These are phyloP conservation scores for Bugulina stolonifera DNA, from an alignment of 2,888 invertebrate genomes.

Conservation along the genomic window DNA sequence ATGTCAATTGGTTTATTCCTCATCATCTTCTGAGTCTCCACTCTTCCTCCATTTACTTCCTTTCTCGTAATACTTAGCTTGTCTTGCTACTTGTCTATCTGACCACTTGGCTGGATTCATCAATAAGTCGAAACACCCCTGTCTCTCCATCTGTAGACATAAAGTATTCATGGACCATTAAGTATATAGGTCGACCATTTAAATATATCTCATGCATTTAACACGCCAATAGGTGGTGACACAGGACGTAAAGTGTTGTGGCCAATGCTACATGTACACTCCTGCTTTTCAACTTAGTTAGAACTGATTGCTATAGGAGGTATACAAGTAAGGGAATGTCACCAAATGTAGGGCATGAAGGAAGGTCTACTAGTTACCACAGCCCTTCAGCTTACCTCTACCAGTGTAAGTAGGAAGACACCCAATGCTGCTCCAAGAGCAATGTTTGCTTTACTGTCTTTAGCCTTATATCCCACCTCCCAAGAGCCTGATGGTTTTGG, in stretches of 20 bases:
- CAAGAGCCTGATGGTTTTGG: constrained; percentile 25
- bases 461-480: constrained; percentile 12
- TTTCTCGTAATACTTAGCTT: constrained; percentile 10
- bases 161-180: no score
- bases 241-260: no score
- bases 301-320: no score
- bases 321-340: no score
- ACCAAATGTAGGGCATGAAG: no score
- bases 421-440: not conserved
- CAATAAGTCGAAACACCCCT: constrained; percentile 6
- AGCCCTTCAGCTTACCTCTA: constrained; percentile 22
- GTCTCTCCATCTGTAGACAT: not conserved
- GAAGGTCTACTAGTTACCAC: no score
- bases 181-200: no score
- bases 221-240: no score
- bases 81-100: constrained; percentile 1
- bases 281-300: no score
- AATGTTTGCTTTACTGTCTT: not conserved
- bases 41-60: constrained; percentile 20
- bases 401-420: constrained; percentile 8
- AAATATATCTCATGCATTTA: no score
- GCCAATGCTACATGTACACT: no score
- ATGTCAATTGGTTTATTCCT: not conserved
- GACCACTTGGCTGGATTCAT: constrained; percentile 14
- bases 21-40: not conserved